These are phyloP conservation scores for Anguilla anguilla DNA, from an alignment of 2,797 vertebrate genomes.

Conservation along the genomic window DNA sequence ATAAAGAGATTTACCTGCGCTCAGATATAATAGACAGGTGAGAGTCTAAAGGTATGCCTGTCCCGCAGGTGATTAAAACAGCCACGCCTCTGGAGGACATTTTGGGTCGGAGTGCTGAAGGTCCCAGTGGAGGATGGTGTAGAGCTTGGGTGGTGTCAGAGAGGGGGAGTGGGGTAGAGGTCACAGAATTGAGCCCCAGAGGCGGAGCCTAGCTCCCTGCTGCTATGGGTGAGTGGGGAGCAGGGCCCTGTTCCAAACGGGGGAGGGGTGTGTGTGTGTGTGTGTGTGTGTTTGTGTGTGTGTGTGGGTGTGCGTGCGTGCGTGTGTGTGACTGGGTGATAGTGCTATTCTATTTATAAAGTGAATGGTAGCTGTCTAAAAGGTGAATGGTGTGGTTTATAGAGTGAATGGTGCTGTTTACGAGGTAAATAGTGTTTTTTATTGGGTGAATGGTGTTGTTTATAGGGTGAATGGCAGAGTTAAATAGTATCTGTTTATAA, in stretches of 20 bases:
- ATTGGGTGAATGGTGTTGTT: neutral
- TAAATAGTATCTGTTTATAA: neutral
- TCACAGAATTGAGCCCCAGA: neutral
- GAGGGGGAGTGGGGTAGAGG: neutral
- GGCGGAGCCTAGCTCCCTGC: neutral
- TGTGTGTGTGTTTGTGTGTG: neutral
- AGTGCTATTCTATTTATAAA: neutral
- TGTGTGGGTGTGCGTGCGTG: neutral
- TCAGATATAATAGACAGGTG: neutral
- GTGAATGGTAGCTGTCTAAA: neutral
- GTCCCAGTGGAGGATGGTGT: neutral
- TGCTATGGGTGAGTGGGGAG: neutral
- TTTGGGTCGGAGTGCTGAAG: neutral
- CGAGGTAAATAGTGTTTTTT: neutral
- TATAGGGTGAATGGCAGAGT: neutral
- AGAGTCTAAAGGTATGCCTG: neutral
- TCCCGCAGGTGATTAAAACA: neutral
- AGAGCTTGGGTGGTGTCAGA: neutral
- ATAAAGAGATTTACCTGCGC: neutral
- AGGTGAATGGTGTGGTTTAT: neutral
- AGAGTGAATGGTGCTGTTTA: neutral
- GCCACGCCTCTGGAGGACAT: neutral
- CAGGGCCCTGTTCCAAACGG: neutral
- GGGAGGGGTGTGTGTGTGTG: neutral
- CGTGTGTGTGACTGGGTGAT: neutral